Base-by-base conservation (phyloP, 1,140 invertebrate species). In the Philopotamus ludificatus region DNA sequence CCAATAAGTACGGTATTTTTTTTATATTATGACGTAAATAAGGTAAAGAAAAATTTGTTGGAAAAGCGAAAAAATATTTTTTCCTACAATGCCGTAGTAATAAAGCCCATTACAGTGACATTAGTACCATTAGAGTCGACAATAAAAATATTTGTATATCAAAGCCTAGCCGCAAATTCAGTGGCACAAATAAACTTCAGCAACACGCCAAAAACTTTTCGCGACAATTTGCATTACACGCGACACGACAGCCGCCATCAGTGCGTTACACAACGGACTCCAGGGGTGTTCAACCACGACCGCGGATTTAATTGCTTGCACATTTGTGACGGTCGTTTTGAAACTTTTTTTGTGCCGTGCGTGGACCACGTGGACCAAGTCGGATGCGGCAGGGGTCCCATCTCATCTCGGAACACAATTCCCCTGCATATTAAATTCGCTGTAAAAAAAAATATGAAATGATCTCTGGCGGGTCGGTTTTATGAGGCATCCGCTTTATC, bases 401-500 rank as follows among this genome's bases (percentile, higher is more conserved):
- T 60, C 42, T 60, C 44, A 60, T 60, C 42, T 42, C n/a, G 34
- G 42, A 12, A n/a, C 20, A 23, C 41, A 47, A 60, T 60, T 47
- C 22, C 42, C 57, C 44, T 47, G 25, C 21, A 60, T 47, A 47
- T 47, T 45, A 60, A 45, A 60, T 60, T 60, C 41, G 39, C n/a
- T 44, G 20, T 47, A 20, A 47, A 44, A 49, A 58, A 58, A 60
- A 47, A 47, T 26, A 47, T 47, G 57, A 47, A 60, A 47, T 60
- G 57, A 60, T 60, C 12, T 20, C 28, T 12, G 15, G 7, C 39
- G 34, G 54, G 54, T 20, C 7, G 34, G 23, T 57, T 47, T 60
- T 60, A 60, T 60, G 57, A 45, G n/a, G 28, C 44, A 45, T 34
- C 45, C 63, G 63, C 50, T 69, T 69, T 65, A 69, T 69, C 63